Percentiles rank a stretch among this genome's conserved stretches.
Evolutionary conservation across 1,140 invertebrate species (phyloP).

Genomic region (Amyelois transitella): DNA sequence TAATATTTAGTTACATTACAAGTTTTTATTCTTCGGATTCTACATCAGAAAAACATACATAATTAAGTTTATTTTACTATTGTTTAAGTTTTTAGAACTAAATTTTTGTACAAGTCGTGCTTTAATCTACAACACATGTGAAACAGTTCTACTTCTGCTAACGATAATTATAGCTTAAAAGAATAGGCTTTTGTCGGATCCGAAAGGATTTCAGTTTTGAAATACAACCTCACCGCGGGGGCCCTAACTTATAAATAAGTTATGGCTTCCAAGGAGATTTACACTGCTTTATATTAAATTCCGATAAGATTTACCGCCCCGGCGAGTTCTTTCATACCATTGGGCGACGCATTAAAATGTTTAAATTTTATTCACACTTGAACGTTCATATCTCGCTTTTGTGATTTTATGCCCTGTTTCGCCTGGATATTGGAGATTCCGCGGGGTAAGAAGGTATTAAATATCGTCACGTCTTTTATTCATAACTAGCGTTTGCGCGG

Average conservation of each 20-base stretch:
- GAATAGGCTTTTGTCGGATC: not conserved
- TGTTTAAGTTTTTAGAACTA: no score
- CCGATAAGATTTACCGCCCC: not conserved
- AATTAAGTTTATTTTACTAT: no score
- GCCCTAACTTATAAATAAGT: slow-evolving; percentile 4
- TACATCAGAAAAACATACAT: no score
- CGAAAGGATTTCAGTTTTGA: slow-evolving; percentile 1
- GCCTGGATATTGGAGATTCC: not conserved
- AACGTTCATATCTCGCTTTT: not conserved
- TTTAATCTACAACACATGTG: no score
- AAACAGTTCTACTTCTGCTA: no score
- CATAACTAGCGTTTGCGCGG: no score
- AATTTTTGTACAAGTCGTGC: no score
- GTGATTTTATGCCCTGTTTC: not conserved
- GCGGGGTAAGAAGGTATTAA: no score
- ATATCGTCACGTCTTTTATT: no score
- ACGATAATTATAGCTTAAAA: no score
- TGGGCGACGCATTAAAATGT: not conserved
- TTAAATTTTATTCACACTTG: not conserved
- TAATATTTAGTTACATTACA: no score
- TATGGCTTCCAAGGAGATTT: not conserved
- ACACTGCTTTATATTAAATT: slow-evolving; percentile 6
- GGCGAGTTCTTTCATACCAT: not conserved
- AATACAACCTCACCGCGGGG: not conserved
- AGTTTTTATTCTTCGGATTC: no score